Evolutionary conservation across 2,888 invertebrate genomes (phyloP).

Genomic region (Pegoplata infirma): DNA sequence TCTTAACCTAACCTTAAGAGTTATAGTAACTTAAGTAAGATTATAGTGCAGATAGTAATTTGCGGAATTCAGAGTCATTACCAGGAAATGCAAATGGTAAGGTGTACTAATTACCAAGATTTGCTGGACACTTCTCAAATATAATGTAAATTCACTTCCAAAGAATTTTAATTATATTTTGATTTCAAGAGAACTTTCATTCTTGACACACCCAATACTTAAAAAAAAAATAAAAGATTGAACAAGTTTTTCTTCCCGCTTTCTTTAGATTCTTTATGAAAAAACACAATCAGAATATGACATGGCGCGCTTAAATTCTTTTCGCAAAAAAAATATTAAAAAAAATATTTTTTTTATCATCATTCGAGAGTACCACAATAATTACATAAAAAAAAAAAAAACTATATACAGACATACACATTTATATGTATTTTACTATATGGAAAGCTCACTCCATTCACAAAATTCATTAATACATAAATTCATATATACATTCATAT

Average conservation of each 20-base stretch:
- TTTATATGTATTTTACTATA: conserved; percentile 14
- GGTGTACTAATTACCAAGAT: too few species aligned
- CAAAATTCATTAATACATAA: conserved; percentile 50
- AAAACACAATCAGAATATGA: conserved; percentile 19
- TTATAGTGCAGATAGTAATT: too few species aligned
- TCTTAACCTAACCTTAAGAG: too few species aligned
- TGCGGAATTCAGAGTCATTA: too few species aligned
- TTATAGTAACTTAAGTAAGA: too few species aligned
- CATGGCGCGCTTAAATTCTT: conserved; percentile 55
- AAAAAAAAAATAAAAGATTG: neutral
- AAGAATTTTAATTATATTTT: neutral
- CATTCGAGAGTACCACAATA: conserved; percentile 4
- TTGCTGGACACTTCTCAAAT: too few species aligned
- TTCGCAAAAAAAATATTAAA: conserved; percentile 25
- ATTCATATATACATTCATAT: neutral
- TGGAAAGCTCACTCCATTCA: conserved; percentile 62
- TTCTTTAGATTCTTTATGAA: conserved; percentile 3
- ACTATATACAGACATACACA: conserved; percentile 2
- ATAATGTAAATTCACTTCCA: too few species aligned
- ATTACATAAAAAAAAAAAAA: conserved; percentile 6
- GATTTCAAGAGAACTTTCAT: neutral
- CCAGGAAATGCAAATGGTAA: too few species aligned
- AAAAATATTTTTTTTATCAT: conserved; percentile 53
- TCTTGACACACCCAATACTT: neutral
- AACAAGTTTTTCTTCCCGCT: conserved; percentile 46